Evolutionary conservation across 2,113 vertebrate species (phyloP).

Genomic region (Dasyurus viverrinus): DNA sequence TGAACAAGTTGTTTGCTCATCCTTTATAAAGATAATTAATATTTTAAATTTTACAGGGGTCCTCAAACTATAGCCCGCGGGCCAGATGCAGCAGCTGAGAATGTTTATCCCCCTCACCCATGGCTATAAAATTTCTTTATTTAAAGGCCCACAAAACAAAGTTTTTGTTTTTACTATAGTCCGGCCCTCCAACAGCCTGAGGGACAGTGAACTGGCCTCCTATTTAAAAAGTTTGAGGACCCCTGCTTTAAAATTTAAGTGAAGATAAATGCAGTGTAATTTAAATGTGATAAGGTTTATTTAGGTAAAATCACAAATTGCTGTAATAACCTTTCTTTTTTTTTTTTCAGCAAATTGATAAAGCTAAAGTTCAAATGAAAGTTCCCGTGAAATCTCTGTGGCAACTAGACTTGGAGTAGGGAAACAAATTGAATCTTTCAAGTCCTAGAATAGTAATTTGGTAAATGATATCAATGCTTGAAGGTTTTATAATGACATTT

Average conservation of each 20-base stretch:
- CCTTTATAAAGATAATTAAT: neutral
- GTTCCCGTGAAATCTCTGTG: neutral
- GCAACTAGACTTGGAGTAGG: neutral
- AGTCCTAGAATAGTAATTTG: neutral
- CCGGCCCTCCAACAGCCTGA: no score
- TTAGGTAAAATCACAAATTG: neutral
- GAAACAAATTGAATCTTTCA: neutral
- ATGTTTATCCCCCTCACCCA: no score
- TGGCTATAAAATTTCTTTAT: no score
- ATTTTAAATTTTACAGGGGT: no score
- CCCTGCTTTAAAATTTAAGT: no score
- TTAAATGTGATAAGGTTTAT: neutral
- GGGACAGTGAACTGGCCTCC: no score
- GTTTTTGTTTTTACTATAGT: no score
- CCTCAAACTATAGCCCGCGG: no score
- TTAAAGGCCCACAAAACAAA: no score
- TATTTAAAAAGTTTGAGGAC: no score
- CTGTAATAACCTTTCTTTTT: slow-evolving; percentile 1
- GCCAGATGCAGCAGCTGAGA: no score
- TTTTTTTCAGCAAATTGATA: slow-evolving; percentile 21
- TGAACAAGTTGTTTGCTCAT: neutral
- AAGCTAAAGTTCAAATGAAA: slow-evolving; percentile 1
- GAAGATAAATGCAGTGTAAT: neutral
- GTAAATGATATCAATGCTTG: neutral
- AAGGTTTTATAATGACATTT: neutral